These are phyloP conservation scores for Brassicogethes aeneus DNA, from an alignment of 2,888 invertebrate genomes.

Conservation along the genomic window DNA sequence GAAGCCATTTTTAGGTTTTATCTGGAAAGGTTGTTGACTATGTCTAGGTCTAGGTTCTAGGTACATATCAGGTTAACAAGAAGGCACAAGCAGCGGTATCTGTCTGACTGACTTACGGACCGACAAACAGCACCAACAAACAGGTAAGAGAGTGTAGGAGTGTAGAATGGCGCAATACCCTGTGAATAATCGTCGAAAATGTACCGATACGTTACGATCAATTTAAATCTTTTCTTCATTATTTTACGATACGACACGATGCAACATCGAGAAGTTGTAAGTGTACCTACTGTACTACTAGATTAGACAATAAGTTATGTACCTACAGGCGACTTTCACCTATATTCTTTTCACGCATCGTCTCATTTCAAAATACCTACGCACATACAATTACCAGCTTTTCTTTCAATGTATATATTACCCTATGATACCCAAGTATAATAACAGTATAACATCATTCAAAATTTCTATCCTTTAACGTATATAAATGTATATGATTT, in stretches of 20 bases:
- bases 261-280: slow-evolving; percentile 36
- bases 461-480: too few relatives aligned
- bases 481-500: too few relatives aligned
- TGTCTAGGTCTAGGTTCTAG: slow-evolving; percentile 7
- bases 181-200: slow-evolving; percentile 28
- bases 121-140: slow-evolving; percentile 8
- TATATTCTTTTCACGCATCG: too few relatives aligned
- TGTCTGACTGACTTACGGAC: slow-evolving; percentile 23
- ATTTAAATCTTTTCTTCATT: slow-evolving; percentile 30
- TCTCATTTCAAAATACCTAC: too few relatives aligned
- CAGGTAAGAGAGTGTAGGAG: slow-evolving; percentile 9
- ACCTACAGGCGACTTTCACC: too few relatives aligned
- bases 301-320: too few relatives aligned
- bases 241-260: slow-evolving; percentile 26
- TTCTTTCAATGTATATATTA: too few relatives aligned
- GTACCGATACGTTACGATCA: not conserved
- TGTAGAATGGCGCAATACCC: slow-evolving; percentile 35
- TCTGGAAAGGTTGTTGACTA: slow-evolving; percentile 27
- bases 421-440: too few relatives aligned
- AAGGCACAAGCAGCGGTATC: slow-evolving; percentile 41
- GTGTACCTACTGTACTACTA: slow-evolving; percentile 30
- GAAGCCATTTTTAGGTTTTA: slow-evolving; percentile 33
- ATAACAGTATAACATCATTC: too few relatives aligned
- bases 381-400: too few relatives aligned
- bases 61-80: slow-evolving; percentile 32